These are phyloP conservation scores for Serripes groenlandicus DNA, from an alignment of 2,888 invertebrate genomes.

Conservation along the genomic window DNA sequence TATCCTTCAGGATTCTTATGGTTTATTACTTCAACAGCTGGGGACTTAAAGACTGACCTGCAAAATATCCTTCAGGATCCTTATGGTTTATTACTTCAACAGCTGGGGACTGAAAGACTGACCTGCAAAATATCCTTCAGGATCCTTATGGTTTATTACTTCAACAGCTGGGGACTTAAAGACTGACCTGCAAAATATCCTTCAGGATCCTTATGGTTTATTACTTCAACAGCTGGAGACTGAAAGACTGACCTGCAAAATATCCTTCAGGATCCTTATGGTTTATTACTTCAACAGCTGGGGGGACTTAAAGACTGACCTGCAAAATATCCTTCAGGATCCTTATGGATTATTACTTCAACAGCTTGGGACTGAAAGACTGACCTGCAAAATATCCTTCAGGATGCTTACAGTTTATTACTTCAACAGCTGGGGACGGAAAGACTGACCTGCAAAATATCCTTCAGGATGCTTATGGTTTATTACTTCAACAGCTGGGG, in stretches of 20 bases:
- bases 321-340: conserved; percentile 86
- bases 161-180: conserved; percentile 87
- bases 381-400: conserved; percentile 77
- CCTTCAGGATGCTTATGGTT: conserved; percentile 84
- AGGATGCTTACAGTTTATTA: conserved; percentile 84
- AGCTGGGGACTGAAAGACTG: conserved; percentile 85
- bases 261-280: conserved; percentile 84
- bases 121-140: conserved; percentile 78
- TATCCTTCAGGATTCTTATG: too few species aligned
- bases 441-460: conserved; percentile 65
- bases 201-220: conserved; percentile 83
- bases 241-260: conserved; percentile 75
- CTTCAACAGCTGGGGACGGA: conserved; percentile 86
- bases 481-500: conserved; percentile 87
- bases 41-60: too few species aligned
- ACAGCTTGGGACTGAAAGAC: conserved; percentile 86
- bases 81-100: conserved; percentile 86
- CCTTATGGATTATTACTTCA: conserved; percentile 86
- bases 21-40: too few species aligned
- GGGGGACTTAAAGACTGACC: conserved; percentile 86
- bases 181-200: conserved; percentile 86
- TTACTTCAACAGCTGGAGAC: conserved; percentile 87
- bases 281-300: conserved; percentile 86
- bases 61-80: conserved; percentile 86
- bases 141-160: conserved; percentile 85